Conservation (phyloP, 2,797 vertebrate species). For the Pangasius djambal region DNA sequence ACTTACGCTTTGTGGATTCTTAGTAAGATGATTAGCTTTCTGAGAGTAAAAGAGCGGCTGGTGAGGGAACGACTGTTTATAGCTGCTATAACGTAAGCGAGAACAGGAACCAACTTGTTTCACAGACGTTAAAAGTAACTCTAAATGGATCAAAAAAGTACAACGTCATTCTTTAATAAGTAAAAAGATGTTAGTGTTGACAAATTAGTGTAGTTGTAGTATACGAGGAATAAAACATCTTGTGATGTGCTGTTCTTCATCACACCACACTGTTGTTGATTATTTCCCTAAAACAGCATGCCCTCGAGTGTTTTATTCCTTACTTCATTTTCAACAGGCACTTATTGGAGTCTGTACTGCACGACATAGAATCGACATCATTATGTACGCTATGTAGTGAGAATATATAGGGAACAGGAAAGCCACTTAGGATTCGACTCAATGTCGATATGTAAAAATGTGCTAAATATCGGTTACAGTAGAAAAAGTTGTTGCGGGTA, state of each 20-base stretch:
- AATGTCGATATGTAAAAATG: not conserved
- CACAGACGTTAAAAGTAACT: not conserved
- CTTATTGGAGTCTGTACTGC: not conserved
- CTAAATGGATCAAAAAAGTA: not conserved
- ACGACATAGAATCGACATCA: no score
- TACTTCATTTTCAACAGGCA: not conserved
- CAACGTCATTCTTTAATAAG: not conserved
- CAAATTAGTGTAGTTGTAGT: not conserved
- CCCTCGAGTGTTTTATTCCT: not conserved
- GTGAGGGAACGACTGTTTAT: not conserved
- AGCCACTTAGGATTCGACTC: not conserved
- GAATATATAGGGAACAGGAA: not conserved
- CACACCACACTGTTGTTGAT: not conserved
- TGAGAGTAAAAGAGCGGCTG: not conserved
- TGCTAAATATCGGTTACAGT: no score
- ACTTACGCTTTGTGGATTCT: not conserved
- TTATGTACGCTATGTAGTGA: not conserved
- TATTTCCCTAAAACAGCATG: not conserved
- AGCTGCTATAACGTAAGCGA: not conserved
- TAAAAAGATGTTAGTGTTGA: not conserved
- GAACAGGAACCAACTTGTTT: not conserved
- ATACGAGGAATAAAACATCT: not conserved
- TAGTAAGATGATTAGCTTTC: not conserved
- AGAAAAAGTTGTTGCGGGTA: not conserved
- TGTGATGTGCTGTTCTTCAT: not conserved